Evolutionary conservation across 2,113 vertebrate genomes (phyloP).

Genomic region (Oriolus oriolus): DNA sequence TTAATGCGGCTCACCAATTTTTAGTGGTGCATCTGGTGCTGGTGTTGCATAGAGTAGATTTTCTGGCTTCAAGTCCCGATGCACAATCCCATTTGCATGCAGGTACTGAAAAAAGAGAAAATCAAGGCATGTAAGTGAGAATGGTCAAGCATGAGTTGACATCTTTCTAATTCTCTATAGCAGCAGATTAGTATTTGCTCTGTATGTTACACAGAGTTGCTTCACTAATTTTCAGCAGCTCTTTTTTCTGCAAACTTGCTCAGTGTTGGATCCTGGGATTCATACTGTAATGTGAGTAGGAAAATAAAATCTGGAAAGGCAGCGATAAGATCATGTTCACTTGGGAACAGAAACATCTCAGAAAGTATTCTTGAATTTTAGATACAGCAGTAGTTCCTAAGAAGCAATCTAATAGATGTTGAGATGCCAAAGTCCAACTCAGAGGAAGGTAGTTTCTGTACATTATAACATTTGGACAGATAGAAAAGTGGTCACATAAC

Average conservation of each 20-base stretch:
- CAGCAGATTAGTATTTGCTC: not conserved
- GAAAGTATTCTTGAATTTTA: not conserved
- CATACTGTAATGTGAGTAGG: not conserved
- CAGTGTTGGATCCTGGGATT: not conserved
- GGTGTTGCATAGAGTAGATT: conserved; percentile 87
- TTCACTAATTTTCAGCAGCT: not conserved
- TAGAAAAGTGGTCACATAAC: not conserved
- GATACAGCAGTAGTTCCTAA: not conserved
- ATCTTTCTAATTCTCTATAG: not conserved
- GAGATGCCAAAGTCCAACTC: not conserved
- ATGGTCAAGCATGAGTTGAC: not conserved
- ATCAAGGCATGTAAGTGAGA: not conserved
- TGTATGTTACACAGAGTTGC: not conserved
- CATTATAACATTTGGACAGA: not conserved
- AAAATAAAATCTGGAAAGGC: not conserved
- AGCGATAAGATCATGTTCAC: not conserved
- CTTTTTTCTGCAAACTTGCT: not conserved
- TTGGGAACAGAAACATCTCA: not conserved
- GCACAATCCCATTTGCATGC: conserved; percentile 87
- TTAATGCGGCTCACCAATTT: conserved; percentile 76
- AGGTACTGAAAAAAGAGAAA: conserved; percentile 75
- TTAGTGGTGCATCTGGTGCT: conserved; percentile 83
- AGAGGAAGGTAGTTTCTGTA: not conserved
- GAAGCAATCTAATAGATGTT: not conserved
- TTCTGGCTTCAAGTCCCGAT: conserved; percentile 87